phyloP scores from a whole-genome alignment of 2,113 vertebrate genomes.

The Nymphicus hollandicus region DNA sequence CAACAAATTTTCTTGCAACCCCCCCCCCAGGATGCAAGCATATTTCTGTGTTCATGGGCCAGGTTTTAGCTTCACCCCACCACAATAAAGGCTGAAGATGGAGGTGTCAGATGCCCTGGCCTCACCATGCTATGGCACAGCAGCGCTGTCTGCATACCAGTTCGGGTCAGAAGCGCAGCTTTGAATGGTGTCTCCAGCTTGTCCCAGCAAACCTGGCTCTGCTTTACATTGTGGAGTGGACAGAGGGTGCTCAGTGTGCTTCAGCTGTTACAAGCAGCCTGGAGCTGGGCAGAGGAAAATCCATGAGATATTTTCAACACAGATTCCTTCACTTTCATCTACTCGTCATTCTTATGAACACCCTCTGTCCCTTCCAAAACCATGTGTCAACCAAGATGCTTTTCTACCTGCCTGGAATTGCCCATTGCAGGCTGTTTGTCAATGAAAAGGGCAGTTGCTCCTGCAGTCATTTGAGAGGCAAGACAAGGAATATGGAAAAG shows the following conservation, averaged over 20 bases:
- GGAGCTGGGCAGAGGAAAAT: background rate
- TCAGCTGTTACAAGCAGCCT: background rate
- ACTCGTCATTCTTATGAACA: background rate
- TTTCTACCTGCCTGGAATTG: background rate
- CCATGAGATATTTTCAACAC: background rate
- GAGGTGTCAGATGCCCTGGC: background rate
- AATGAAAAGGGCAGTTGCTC: background rate
- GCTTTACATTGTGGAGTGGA: background rate
- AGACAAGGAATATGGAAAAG: background rate
- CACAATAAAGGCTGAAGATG: background rate
- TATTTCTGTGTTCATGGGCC: background rate
- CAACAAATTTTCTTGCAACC: background rate
- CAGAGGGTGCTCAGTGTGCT: background rate
- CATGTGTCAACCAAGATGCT: background rate
- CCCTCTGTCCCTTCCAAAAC: background rate
- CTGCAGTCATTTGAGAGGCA: background rate
- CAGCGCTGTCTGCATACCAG: background rate
- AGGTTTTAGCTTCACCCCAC: background rate
- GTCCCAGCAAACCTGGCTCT: background rate
- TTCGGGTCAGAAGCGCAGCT: fast-evolving
- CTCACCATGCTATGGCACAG: background rate
- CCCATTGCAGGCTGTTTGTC: background rate
- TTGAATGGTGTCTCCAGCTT: background rate
- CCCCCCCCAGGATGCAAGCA: background rate
- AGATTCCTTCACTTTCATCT: background rate